Evolutionary conservation across 2,797 vertebrate species (phyloP).

Genomic region (Diglossa cyanea): DNA sequence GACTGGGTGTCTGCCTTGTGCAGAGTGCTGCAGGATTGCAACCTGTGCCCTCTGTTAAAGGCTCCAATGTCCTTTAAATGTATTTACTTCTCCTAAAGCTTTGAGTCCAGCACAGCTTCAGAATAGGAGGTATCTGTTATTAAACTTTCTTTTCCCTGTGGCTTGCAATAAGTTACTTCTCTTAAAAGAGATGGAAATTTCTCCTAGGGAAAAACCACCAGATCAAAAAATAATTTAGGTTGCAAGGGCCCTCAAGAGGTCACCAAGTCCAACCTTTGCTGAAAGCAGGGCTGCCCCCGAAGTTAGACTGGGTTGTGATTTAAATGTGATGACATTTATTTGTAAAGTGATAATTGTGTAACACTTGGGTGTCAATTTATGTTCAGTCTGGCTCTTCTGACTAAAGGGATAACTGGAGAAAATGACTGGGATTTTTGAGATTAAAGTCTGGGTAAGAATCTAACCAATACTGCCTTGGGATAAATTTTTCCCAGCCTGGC

Average conservation of each 20-base stretch:
- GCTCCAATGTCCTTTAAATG: neutral
- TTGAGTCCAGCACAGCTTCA: neutral
- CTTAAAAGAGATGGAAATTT: neutral
- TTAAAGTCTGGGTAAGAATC: neutral
- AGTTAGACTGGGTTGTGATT: neutral
- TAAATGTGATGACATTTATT: neutral
- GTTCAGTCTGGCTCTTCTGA: neutral
- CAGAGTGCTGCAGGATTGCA: neutral
- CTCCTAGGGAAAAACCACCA: neutral
- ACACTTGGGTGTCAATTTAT: neutral
- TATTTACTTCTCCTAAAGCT: neutral
- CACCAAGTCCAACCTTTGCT: neutral
- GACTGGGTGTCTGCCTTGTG: neutral
- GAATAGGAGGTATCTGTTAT: neutral
- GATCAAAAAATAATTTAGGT: neutral
- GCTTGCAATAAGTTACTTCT: neutral
- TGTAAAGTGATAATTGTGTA: neutral
- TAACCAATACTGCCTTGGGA: neutral
- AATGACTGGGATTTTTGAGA: neutral
- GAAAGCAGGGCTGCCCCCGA: neutral
- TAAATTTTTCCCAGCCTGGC: neutral
- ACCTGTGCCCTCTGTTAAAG: neutral
- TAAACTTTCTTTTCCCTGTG: neutral
- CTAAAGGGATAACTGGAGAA: neutral
- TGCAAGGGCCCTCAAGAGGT: neutral